phyloP scores from a whole-genome alignment of 1,140 invertebrate genomes.

The Sycobia sp. region DNA sequence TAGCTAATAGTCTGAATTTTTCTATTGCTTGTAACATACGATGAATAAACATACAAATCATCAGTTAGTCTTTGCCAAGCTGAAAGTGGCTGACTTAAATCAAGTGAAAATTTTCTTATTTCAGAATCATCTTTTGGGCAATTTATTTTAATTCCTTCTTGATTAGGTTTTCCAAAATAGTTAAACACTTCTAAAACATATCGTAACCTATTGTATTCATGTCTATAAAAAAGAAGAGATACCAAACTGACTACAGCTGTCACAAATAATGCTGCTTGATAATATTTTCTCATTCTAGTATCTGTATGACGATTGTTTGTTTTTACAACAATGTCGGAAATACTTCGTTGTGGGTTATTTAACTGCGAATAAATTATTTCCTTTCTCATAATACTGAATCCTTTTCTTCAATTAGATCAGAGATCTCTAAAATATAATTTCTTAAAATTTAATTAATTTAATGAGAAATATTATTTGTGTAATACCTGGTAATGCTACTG shows the following conservation, averaged over 20 bases:
- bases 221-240: conserved; percentile 75
- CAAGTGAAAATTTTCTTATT: conserved; percentile 29
- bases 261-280: conserved; percentile 71
- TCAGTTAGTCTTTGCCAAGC: conserved; percentile 63
- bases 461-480: too few relatives aligned
- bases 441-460: too few relatives aligned
- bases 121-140: conserved; percentile 37
- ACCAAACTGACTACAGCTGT: conserved; percentile 70
- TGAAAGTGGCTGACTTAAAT: conserved; percentile 58
- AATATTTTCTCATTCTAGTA: conserved; percentile 73
- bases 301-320: conserved; percentile 14
- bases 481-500: too few relatives aligned
- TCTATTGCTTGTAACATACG: conserved; percentile 50
- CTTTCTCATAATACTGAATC: conserved; percentile 33
- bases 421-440: too few relatives aligned
- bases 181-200: conserved; percentile 79
- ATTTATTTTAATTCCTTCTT: conserved; percentile 32
- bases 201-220: conserved; percentile 76
- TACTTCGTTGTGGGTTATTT: conserved; percentile 21
- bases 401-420: too few relatives aligned
- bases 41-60: conserved; percentile 64
- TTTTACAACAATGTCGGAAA: conserved; percentile 1
- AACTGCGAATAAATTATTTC: conserved; percentile 20
- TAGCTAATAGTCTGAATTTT: conserved; percentile 54
- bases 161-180: conserved; percentile 72